Evolutionary conservation across 2,888 invertebrate genomes (phyloP), one percentile per base, ranked within the genome.

Genomic region (Drosophila meridiana): DNA sequence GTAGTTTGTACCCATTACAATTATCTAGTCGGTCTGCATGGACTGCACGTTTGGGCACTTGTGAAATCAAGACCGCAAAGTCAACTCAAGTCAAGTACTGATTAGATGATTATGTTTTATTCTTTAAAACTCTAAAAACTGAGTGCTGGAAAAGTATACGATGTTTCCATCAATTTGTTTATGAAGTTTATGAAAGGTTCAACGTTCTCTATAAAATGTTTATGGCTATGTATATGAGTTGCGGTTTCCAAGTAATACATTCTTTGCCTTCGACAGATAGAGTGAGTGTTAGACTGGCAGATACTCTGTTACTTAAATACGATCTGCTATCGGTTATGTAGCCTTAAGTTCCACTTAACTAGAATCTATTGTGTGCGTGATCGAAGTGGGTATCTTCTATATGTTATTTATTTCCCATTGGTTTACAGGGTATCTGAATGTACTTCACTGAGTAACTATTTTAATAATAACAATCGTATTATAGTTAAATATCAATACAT

Each of bases 1-100:
- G 76, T 69, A 57, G 30, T 48, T 66, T 67, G 76, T 73, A 61
- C 77, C 61, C 61, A 77, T 76, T 77, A 40, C 9, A 50, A 53
- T 70, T 30, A 58, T 76, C 47, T 53, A 6, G n/a, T n/a, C 48
- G 13, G 67, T 67, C 57, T 68, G 58, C 48, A 42, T 42, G 47
- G 26, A 55, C 61, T 50, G 55, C 76, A 67, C 43, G 50, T 68
- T 64, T 67, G 38, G 67, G 7, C 47, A 64, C 64, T 64, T 48
- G 47, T 67, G 32, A 65, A 40, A 52, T 66, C 42, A 43, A 67
- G 47, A 63, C 60, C 28, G 30, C 38, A 47, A 59, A 68, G 68
- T 52, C 53, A 53, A 34, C 42, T 43, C 45, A 13, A 50, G 53
- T 38, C 68, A 43, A 67, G 67, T 69, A 45, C 55, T 42, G 48